These are phyloP conservation scores for Bombyx mandarina DNA, from an alignment of 1,140 invertebrate genomes.

Conservation along the genomic window DNA sequence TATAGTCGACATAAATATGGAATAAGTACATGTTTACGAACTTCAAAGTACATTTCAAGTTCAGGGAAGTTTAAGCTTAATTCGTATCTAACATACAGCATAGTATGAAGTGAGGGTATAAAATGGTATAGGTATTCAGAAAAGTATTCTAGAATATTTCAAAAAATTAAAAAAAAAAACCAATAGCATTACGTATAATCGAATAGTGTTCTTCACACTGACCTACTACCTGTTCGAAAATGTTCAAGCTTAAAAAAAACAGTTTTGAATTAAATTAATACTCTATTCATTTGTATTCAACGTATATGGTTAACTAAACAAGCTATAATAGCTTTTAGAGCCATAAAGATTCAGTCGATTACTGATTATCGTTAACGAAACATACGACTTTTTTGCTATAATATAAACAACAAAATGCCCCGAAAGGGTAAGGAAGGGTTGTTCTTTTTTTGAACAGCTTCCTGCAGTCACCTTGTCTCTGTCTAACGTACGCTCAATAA, in stretches of 20 bases:
- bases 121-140: no score
- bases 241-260: conserved; percentile 39
- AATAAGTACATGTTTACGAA: no score
- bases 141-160: no score
- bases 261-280: conserved; percentile 44
- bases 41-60: no score
- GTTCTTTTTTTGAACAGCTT: conserved; percentile 64
- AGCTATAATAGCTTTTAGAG: conserved; percentile 21
- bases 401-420: conserved; percentile 53
- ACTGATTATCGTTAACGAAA: conserved; percentile 15
- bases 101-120: no score
- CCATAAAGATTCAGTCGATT: conserved; percentile 17
- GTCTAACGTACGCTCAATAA: conserved; percentile 16
- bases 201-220: conserved; percentile 16
- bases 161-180: no score
- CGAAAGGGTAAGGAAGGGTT: conserved; percentile 65
- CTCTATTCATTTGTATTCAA: conserved; percentile 16
- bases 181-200: no score
- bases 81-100: no score
- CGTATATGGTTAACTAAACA: conserved; percentile 9
- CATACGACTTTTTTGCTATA: conserved; percentile 34
- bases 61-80: no score
- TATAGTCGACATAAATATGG: no score
- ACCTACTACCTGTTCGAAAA: conserved; percentile 52
- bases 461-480: conserved; percentile 41